phyloP scores from a whole-genome alignment of 2,113 vertebrate species.

The Himantopus leucocephalus region DNA sequence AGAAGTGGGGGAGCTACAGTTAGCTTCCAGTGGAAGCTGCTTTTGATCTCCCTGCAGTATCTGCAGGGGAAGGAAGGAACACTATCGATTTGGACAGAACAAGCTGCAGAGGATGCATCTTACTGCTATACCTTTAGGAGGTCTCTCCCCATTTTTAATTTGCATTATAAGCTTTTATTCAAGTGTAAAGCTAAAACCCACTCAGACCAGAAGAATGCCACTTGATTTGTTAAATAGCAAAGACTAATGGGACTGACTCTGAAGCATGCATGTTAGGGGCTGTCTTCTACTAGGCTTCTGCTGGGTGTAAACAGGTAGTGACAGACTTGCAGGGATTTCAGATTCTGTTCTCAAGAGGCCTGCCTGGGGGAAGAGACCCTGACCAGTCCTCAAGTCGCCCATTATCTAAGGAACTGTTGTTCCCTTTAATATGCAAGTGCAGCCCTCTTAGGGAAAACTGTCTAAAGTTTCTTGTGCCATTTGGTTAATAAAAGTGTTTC shows the following conservation, averaged over 20 bases:
- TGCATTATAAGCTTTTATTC: neutral
- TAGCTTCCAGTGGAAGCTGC: constrained; percentile 53
- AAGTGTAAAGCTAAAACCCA: neutral
- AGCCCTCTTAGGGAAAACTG: neutral
- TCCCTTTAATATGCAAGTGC: constrained; percentile 31
- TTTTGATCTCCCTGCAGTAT: constrained; percentile 33
- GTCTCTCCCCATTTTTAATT: neutral
- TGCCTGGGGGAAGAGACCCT: neutral
- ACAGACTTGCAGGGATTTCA: neutral
- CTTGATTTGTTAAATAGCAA: neutral
- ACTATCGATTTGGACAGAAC: neutral
- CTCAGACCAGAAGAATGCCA: neutral
- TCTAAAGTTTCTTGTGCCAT: constrained; percentile 37
- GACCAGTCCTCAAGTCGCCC: neutral
- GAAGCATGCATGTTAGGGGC: neutral
- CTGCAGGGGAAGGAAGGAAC: constrained; percentile 18
- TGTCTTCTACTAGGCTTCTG: neutral
- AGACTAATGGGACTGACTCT: neutral
- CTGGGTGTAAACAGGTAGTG: neutral
- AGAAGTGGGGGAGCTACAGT: neutral
- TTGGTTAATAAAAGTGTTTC: constrained; percentile 37
- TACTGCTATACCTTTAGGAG: neutral
- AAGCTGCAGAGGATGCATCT: neutral
- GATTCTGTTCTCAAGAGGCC: neutral
- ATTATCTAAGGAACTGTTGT: neutral